Base-by-base conservation (phyloP, 2,888 invertebrate species). In the Ormyrus rosae region DNA sequence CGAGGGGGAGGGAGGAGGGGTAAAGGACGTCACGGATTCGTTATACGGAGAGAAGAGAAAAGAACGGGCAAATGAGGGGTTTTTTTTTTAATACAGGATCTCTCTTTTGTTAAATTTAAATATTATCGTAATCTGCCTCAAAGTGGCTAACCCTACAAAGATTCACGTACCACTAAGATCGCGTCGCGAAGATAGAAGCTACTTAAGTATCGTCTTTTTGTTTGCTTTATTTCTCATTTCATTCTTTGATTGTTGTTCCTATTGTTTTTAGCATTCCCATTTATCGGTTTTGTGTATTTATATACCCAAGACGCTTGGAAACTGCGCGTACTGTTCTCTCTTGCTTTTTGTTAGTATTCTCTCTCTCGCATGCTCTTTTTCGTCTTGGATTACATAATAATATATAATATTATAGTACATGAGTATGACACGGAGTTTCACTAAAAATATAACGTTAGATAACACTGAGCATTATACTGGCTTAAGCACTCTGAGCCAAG, bases 401-500 rank as follows among this genome's bases (percentile, higher is more conserved):
- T 82, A 78, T 80, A 81, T 79, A 79, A 83, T 88, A 84, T 85
- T 84, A 88, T 88, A 87, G 88, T 88, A 88, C 87, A 86, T 88
- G 88, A 88, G 88, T 90, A 89, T 88, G 89, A 89, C 88, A 89
- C 87, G 88, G 86, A 87, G 86, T 87, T 87, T 86, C 86, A 86
- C 87, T 88, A 89, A 88, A 89, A 89, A 89, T 88, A 88, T 88
- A 86, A 84, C 87, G 87, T 87, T 88, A 89, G 86, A 88, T 87
- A 81, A 88, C 88, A 86, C 87, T 87, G 87, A 88, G 88, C 89
- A 88, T 89, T 86, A 82, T 87, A 87, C 88, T 87, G 89, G 88
- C 85, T 85, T 84, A 83, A 86, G 84, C 84, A 85, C 83, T 85
- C 85, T 84, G 81, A 82, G 84, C 86, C 85, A 85, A 85, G 84